Base-by-base conservation (phyloP, 1,140 invertebrate species). In the Drosophila pallidifrons region DNA sequence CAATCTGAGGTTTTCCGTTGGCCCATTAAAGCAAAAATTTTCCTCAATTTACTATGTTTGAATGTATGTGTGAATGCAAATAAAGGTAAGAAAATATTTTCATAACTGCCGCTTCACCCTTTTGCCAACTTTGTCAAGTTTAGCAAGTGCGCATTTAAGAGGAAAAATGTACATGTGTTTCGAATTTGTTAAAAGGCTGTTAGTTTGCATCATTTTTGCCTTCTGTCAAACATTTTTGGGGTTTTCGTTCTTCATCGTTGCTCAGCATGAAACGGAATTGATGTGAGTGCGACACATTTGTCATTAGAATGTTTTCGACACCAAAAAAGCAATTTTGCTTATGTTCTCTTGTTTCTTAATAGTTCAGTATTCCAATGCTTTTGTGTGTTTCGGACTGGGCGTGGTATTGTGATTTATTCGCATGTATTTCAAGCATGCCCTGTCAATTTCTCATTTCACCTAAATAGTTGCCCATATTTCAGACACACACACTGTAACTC, bases 341-440 rank as follows among this genome's bases (percentile, higher is more conserved):
- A 10, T 38, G 54, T n/a, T 60, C 57, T 46, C 28, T 45, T 35
- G n/a, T 63, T 61, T 54, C 10, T 38, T 41, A 41, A 41, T 35
- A 57, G 6, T 41, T 20, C 32, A 7, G n/a, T 41, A 57, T 57
- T 41, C 2, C n/a, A 13, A n/a, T 54, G 6, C 20, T 25, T 25
- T 3, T 54, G 13, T 47, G 15, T 16, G 32, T 30, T 15, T 43
- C 30, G 6, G 8, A 6, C n/a, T 2, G 46, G 25, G 54, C 32
- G 61, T 35, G 59, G 10, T 13, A 47, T 52, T 54, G 10, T 68
- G 70, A 74, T 58, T 61, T 60, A 76, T 71, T 45, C 28, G 43
- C 67, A 35, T 16, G 32, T 35, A 47, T 57, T 59, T 65, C 5
- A 10, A 43, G 8, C 59, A 57, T 45, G 54, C 41, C 35, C 13